phyloP scores from a whole-genome alignment of 2,113 vertebrate species.

The Oostethus manadensis region DNA sequence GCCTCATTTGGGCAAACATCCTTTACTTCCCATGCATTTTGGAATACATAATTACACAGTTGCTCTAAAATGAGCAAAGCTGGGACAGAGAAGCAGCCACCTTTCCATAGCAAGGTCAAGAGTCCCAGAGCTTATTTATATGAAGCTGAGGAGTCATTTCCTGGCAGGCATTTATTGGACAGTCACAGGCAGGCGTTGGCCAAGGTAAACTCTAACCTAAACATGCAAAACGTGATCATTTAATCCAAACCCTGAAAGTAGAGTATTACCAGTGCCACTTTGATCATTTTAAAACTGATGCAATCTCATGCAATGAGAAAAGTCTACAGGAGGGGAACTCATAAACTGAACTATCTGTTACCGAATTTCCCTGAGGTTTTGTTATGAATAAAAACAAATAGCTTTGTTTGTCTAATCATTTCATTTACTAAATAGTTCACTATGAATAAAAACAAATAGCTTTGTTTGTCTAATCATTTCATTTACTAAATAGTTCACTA shows the following conservation, averaged over 20 bases:
- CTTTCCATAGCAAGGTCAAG: constrained; percentile 45
- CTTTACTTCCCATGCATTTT: constrained; percentile 33
- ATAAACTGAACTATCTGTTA: not conserved
- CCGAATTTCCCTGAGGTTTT: no score
- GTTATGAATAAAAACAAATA: not conserved
- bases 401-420: no score
- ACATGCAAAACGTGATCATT: constrained; percentile 29
- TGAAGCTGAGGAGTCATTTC: constrained; percentile 43
- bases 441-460: not conserved
- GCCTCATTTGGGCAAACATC: constrained; percentile 31
- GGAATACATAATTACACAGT: constrained; percentile 53
- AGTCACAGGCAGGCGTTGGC: constrained; percentile 13
- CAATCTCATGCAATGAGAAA: constrained; percentile 22
- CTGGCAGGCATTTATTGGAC: constrained; percentile 34
- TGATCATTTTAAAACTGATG: constrained; percentile 27
- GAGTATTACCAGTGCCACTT: constrained; percentile 16
- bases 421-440: no score
- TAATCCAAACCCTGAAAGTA: constrained; percentile 12
- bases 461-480: no score
- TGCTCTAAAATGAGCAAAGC: constrained; percentile 25
- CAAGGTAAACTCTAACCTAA: constrained; percentile 45
- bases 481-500: no score
- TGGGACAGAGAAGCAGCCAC: constrained; percentile 35
- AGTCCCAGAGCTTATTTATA: constrained; percentile 35
- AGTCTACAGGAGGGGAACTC: not conserved